phyloP scores from a whole-genome alignment of 2,888 invertebrate species.

The Mythimna albipuncta region DNA sequence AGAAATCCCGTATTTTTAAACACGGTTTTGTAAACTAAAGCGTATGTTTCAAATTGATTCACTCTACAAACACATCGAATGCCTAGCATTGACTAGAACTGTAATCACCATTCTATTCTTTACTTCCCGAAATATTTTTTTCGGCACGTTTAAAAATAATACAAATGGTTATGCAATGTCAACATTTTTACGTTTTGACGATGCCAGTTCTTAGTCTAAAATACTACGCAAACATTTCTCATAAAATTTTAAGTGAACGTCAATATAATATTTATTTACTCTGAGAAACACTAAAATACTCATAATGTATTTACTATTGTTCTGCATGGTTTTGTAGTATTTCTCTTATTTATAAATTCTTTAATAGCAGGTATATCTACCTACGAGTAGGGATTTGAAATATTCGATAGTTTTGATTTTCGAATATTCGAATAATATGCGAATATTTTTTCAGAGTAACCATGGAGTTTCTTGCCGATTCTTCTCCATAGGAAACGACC shows the following conservation, averaged over 20 bases:
- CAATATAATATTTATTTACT: neutral
- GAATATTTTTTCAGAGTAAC: no score
- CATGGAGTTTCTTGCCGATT: no score
- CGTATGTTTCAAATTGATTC: neutral
- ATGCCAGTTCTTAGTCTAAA: constrained; percentile 34
- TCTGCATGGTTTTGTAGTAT: neutral
- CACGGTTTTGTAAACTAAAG: neutral
- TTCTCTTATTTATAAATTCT: neutral
- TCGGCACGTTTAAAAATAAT: constrained; percentile 37
- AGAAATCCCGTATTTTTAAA: neutral
- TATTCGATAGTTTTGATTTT: no score
- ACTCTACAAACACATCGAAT: neutral
- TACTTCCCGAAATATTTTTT: constrained; percentile 7
- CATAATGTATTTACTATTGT: constrained; percentile 5
- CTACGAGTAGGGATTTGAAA: no score
- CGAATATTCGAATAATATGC: no score
- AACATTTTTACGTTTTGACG: constrained; percentile 18
- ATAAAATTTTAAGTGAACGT: constrained; percentile 11
- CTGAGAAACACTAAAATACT: constrained; percentile 1
- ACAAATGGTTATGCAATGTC: constrained; percentile 18
- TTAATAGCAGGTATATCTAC: neutral
- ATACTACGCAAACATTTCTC: constrained; percentile 40
- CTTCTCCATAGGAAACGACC: no score
- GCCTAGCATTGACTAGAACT: constrained; percentile 8
- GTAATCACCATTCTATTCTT: constrained; percentile 19